Evolutionary conservation across 2,888 invertebrate species (phyloP).

Genomic region (Thelaira solivaga): DNA sequence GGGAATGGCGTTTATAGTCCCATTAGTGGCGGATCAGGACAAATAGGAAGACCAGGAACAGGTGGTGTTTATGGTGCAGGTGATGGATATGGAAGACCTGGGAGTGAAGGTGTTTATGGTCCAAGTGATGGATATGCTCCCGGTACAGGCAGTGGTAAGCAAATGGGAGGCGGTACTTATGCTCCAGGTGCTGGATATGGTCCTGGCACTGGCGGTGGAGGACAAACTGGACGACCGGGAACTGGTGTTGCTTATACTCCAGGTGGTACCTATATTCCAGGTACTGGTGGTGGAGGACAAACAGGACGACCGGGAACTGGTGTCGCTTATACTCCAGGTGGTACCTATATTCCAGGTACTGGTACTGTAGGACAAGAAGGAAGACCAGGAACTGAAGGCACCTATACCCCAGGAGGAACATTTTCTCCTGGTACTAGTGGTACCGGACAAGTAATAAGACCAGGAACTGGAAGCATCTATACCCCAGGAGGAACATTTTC

Average conservation of each 20-base stretch:
- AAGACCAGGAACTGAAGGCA: background rate
- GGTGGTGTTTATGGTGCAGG: constrained; percentile 2
- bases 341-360: background rate
- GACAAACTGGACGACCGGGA: too few species aligned
- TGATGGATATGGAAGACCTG: too few species aligned
- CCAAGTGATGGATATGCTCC: too few species aligned
- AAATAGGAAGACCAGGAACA: background rate
- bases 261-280: background rate
- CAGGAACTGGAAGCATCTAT: background rate
- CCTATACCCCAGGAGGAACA: background rate
- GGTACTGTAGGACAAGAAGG: constrained; percentile 17
- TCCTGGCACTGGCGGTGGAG: too few species aligned
- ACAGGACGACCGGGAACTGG: background rate
- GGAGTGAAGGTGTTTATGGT: too few species aligned
- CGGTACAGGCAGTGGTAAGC: too few species aligned
- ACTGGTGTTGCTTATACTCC: background rate
- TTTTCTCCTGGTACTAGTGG: background rate
- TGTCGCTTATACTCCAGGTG: constrained; percentile 8
- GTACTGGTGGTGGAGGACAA: constrained; percentile 3
- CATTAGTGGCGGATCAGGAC: background rate
- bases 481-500: background rate
- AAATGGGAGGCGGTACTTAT: too few species aligned
- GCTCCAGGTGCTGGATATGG: too few species aligned
- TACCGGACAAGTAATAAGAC: background rate
- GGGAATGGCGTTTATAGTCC: constrained; percentile 7